Conservation (phyloP, 2,888 invertebrate species). For the Muscina levida region DNA sequence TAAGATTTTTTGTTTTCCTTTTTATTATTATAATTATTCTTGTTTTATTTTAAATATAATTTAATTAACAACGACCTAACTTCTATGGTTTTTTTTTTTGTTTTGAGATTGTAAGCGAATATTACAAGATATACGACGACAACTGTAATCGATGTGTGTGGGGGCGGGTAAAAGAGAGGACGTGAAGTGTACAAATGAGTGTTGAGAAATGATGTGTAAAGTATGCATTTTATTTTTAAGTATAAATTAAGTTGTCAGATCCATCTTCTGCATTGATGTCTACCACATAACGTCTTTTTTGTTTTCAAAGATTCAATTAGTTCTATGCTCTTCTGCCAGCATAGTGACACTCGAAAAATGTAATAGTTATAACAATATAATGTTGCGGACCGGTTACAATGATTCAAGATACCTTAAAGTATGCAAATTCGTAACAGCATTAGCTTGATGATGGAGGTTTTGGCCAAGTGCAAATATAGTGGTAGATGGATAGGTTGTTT, state of each 20-base stretch:
- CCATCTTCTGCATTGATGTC: conserved; percentile 6
- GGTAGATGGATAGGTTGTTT: neutral
- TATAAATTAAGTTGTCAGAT: conserved; percentile 43
- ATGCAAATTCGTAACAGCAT: neutral
- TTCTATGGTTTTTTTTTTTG: conserved; percentile 67
- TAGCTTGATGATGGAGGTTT: neutral
- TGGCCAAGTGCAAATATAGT: neutral
- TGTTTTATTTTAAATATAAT: conserved; percentile 74
- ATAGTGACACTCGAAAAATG: neutral
- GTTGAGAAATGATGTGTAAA: neutral
- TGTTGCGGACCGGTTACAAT: no score
- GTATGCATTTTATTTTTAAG: conserved; percentile 7
- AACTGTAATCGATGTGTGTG: neutral
- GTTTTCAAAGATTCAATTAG: conserved; percentile 21
- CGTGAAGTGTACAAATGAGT: neutral
- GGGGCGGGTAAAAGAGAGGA: neutral
- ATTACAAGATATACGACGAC: conserved; percentile 67
- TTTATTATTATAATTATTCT: conserved; percentile 69
- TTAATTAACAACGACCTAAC: conserved; percentile 75
- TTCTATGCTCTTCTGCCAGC: conserved; percentile 27
- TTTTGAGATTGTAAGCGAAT: conserved; percentile 73
- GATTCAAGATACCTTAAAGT: no score
- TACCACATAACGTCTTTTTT: neutral
- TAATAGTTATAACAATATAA: neutral
- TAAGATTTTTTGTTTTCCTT: no score